These are phyloP conservation scores for Opisthograptis luteolata DNA, from an alignment of 2,888 invertebrate species.

Conservation along the genomic window DNA sequence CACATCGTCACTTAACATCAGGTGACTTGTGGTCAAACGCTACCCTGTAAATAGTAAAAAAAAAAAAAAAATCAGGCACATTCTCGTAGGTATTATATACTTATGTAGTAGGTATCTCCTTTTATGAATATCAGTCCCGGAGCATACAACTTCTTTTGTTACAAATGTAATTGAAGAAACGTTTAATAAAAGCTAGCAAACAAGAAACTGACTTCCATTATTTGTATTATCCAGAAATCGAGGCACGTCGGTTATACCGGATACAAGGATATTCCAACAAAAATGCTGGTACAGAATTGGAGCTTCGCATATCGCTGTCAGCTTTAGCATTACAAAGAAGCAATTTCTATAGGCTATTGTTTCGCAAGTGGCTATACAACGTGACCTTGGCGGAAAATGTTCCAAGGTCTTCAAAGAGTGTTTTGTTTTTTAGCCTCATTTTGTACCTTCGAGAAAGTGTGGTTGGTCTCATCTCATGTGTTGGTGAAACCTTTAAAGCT, in stretches of 20 bases:
- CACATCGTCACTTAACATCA: too few species aligned
- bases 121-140: too few species aligned
- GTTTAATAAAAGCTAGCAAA: constrained; percentile 4
- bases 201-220: constrained; percentile 7
- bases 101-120: too few species aligned
- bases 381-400: constrained; percentile 48
- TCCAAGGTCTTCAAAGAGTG: constrained; percentile 33
- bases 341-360: constrained; percentile 60
- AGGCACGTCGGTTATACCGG: constrained; percentile 4
- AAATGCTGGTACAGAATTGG: constrained; percentile 18
- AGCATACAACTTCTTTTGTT: too few species aligned
- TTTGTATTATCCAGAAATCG: constrained; percentile 8
- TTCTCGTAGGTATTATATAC: too few species aligned
- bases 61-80: too few species aligned
- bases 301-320: constrained; percentile 28
- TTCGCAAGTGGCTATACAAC: constrained; percentile 53
- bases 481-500: background rate
- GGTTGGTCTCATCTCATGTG: constrained; percentile 20
- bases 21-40: too few species aligned
- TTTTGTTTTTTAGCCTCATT: constrained; percentile 29
- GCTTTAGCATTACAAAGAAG: constrained; percentile 49
- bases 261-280: constrained; percentile 17
- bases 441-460: constrained; percentile 13
- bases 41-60: too few species aligned
- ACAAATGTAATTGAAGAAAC: too few species aligned